These are phyloP conservation scores for Heteropelma amictum DNA, from an alignment of 2,888 invertebrate species.

Conservation along the genomic window DNA sequence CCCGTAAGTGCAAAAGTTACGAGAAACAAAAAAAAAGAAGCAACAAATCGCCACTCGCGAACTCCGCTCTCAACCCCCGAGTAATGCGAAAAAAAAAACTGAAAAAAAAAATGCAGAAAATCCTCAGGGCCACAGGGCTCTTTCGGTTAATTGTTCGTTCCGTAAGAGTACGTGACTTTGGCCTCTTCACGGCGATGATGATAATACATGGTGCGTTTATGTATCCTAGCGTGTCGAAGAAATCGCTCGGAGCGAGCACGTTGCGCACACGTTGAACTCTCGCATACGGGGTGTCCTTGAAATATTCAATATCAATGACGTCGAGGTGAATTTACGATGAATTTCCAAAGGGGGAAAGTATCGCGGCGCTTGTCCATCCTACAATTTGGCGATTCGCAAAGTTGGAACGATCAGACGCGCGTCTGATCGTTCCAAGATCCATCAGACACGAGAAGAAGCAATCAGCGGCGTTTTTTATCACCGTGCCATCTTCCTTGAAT, in stretches of 20 bases:
- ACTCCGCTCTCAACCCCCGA: slow-evolving; percentile 6
- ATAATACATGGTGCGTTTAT: slow-evolving; percentile 52
- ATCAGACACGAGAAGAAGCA: too few relatives aligned
- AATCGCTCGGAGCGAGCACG: slow-evolving; percentile 56
- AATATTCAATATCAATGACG: too few relatives aligned
- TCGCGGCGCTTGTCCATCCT: too few relatives aligned
- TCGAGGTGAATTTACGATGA: too few relatives aligned
- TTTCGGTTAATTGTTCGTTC: slow-evolving; percentile 50
- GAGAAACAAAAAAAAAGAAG: slow-evolving; percentile 21
- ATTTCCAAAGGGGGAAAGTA: too few relatives aligned
- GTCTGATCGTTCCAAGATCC: too few relatives aligned
- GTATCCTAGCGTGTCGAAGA: slow-evolving; percentile 55
- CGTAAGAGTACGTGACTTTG: slow-evolving; percentile 53
- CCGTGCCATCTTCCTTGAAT: too few relatives aligned
- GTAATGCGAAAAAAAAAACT: background rate
- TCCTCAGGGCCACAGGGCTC: slow-evolving; percentile 25
- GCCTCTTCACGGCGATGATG: slow-evolving; percentile 52
- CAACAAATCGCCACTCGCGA: slow-evolving; percentile 30
- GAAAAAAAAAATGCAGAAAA: slow-evolving; percentile 23
- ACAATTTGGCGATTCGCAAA: too few relatives aligned
- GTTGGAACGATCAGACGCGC: too few relatives aligned
- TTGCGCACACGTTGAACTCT: slow-evolving; percentile 36
- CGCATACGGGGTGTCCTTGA: too few relatives aligned
- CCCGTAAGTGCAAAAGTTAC: background rate
- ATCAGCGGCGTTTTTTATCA: too few relatives aligned